A percentile compares a stretch with the other conserved stretches of the same genome.
phyloP scores from a whole-genome alignment of 2,888 invertebrate species.

The Spatulosminthurus flaviceps region DNA sequence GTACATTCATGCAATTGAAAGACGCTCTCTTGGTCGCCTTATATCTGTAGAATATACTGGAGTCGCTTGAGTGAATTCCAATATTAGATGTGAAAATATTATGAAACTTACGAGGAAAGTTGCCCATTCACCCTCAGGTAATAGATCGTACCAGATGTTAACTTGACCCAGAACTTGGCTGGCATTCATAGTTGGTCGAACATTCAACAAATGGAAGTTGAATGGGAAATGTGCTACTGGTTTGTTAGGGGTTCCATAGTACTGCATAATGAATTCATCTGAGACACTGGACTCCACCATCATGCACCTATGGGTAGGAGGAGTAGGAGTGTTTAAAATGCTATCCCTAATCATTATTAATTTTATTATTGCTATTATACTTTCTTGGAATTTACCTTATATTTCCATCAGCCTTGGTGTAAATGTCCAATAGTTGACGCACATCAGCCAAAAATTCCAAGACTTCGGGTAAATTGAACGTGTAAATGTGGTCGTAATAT shows the following conservation, averaged over 20 bases:
- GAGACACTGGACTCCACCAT: conserved; percentile 64
- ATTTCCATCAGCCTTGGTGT: conserved; percentile 68
- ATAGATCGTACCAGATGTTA: conserved; percentile 71
- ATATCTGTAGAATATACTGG: too few species aligned
- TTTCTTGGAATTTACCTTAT: conserved; percentile 44
- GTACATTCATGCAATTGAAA: too few species aligned
- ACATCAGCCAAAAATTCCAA: conserved; percentile 73
- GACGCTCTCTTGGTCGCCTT: too few species aligned
- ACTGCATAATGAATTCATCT: conserved; percentile 61
- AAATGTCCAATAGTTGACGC: conserved; percentile 72
- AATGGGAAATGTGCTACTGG: conserved; percentile 65
- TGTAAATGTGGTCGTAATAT: conserved; percentile 74
- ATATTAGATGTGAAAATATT: too few species aligned
- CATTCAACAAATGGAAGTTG: conserved; percentile 64
- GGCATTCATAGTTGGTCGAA: conserved; percentile 66
- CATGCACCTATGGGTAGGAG: conserved; percentile 58
- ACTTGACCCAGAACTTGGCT: conserved; percentile 72
- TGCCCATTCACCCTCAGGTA: conserved; percentile 71
- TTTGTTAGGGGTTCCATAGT: conserved; percentile 63
- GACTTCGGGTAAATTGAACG: conserved; percentile 72
- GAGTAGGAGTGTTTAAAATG: too few species aligned
- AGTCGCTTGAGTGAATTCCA: too few species aligned
- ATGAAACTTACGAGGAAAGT: conserved; percentile 73
- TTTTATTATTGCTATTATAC: too few species aligned
- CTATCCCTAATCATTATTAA: too few species aligned